These are phyloP conservation scores for Abramis brama DNA, from an alignment of 2,113 vertebrate species.

Conservation along the genomic window DNA sequence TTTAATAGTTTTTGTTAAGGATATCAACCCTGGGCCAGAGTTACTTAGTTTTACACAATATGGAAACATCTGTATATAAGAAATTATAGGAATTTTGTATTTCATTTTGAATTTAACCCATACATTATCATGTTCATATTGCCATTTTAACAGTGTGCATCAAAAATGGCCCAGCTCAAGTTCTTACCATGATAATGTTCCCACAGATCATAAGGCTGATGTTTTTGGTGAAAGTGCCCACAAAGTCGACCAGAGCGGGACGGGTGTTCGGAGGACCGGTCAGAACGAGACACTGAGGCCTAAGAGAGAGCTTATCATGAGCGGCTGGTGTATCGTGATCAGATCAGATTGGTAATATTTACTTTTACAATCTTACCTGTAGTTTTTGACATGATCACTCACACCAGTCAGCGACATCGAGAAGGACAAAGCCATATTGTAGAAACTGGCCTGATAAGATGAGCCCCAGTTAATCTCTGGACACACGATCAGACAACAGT, in stretches of 20 bases:
- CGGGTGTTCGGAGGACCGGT: constrained; percentile 73
- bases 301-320: constrained; percentile 41
- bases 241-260: constrained; percentile 80
- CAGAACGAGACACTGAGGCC: constrained; percentile 80
- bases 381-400: constrained; percentile 81
- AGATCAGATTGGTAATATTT: neutral
- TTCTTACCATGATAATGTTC: constrained; percentile 73
- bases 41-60: too few relatives aligned
- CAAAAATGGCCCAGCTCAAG: too few relatives aligned
- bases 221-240: constrained; percentile 76
- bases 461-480: constrained; percentile 80
- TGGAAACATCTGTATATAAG: too few relatives aligned
- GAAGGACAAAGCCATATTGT: constrained; percentile 78
- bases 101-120: too few relatives aligned
- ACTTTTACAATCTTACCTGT: constrained; percentile 62
- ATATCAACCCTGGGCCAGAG: too few relatives aligned
- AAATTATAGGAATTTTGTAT: too few relatives aligned
- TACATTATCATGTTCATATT: too few relatives aligned
- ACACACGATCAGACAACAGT: neutral
- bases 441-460: constrained; percentile 72
- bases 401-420: constrained; percentile 69
- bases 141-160: neutral
- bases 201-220: constrained; percentile 81
- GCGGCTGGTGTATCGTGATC: neutral
- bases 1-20: too few relatives aligned